Base-by-base conservation (phyloP, 2,113 vertebrate genomes). In the Petroica traversi region DNA sequence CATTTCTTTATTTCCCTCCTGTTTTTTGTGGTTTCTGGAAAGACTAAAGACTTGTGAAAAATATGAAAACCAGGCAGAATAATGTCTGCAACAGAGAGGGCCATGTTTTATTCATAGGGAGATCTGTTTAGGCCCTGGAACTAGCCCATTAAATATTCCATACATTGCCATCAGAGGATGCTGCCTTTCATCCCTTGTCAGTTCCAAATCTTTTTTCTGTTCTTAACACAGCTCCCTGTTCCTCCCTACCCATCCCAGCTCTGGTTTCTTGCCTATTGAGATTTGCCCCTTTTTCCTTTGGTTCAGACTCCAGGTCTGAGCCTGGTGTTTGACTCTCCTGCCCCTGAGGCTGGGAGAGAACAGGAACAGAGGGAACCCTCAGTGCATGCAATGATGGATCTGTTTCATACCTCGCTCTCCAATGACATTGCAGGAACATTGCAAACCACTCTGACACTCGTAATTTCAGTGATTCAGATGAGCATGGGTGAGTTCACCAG, bases 341-440 rank as follows among this genome's bases (percentile, higher is more conserved):
- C 85, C 92, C 88, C 90, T 38, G 72, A 72, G 91, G 86, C 80
- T 93, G 73, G 76, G 54, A 17, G 46, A 77, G 63, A 10, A 85
- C 40, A 83, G 84, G 84, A 67, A 74, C 36, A 94, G 94, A 71
- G 67, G 71, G 40, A 74, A 8, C 62, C 36, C 62, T 79, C 28
- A 22, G 85, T 5, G 5, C 71, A 69, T 57, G 54, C 83, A 87
- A 0, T 54, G 68, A 88, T 76, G 22, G 19, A 87, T 88, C 74
- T 92, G 51, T 89, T 95, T 95, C 77, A 48, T 92, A 68, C 59
- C 87, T 64, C 71, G 52, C 31, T 92, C 40, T 84, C 57, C 81
- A 59, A 5, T 88, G 79, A 7, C 68, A 11, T 4, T 67, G 83
- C 61, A 78, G 58, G 54, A 88, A 43, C 36, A 71, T 58, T 62